phyloP scores from a whole-genome alignment of 2,888 invertebrate genomes.

The Amphipyra berbera region DNA sequence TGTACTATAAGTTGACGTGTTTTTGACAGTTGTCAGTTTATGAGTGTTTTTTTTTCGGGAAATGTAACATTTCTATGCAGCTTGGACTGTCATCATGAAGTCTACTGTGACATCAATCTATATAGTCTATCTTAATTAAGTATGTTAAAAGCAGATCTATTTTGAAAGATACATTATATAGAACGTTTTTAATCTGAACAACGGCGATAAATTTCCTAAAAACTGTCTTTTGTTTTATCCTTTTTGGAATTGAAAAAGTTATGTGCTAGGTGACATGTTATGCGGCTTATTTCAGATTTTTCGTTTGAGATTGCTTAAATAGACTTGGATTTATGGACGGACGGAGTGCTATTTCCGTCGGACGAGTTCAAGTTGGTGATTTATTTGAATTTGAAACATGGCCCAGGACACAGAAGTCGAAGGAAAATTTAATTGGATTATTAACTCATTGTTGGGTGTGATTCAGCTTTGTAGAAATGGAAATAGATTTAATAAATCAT shows the following conservation, averaged over 20 bases:
- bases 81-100: background rate
- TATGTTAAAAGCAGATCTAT: conserved; percentile 11
- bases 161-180: conserved; percentile 10
- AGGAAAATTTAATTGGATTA: conserved; percentile 88
- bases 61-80: too few species aligned
- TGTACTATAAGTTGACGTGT: conserved; percentile 39
- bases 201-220: conserved; percentile 48
- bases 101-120: conserved; percentile 6
- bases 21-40: conserved; percentile 14
- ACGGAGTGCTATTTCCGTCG: conserved; percentile 88
- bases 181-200: conserved; percentile 36
- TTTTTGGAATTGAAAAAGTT: conserved; percentile 68
- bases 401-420: conserved; percentile 83
- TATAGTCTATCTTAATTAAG: conserved; percentile 4
- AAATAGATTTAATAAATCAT: conserved; percentile 73
- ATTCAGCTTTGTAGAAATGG: conserved; percentile 72
- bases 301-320: conserved; percentile 87
- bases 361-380: conserved; percentile 84
- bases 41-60: background rate
- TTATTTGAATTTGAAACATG: conserved; percentile 88
- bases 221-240: conserved; percentile 54
- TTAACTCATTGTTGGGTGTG: conserved; percentile 81
- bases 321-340: conserved; percentile 87
- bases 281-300: conserved; percentile 86
- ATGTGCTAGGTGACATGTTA: conserved; percentile 76